Evolutionary conservation across 2,797 vertebrate species (phyloP), one percentile per base, ranked within the genome.

Genomic region (Mormyrops boulengeri): DNA sequence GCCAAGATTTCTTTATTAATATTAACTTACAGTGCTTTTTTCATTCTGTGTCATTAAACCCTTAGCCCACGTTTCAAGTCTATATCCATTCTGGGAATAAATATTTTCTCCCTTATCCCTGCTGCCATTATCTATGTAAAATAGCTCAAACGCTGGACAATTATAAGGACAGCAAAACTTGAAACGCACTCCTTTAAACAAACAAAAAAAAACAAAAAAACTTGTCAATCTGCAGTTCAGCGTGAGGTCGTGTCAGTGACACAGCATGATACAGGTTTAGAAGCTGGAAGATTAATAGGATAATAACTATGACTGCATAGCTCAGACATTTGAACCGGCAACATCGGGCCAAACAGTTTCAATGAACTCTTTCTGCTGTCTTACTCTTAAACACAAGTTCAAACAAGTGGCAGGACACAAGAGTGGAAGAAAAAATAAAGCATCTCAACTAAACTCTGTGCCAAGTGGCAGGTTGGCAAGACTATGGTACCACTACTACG

Each of bases 301-400:
- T 91, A 93, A 95, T 93, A 93, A 95, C 93, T 92, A 94, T 93
- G 94, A 94, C 93, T 95, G 91, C 91, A 84, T 93, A 92, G 94
- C 93, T 95, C 93, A 95, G 94, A 94, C 94, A 95, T 93, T 92
- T 91, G 88, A 92, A 92, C 94, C 95, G 94, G 94, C 94, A 96
- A 93, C 94, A 93, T 93, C 92, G 93, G 88, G 91, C 89, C 89
- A 89, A 92, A 92, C 92, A 91, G 92, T 91, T 94, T 93, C 88
- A 88, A 90, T 93, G 92, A 93, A 93, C 92, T 92, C 91, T 89
- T 90, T 93, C 87, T 60, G 88, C 93, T 89, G 91, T 92, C 93
- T 92, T 94, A 92, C 92, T 93, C 94, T 93, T 91, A 93, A 92
- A 93, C 93, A 94, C 95, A 95, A 93, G 95, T 95, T 95, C 89